Evolutionary conservation across 2,888 invertebrate species (phyloP).

Genomic region (Eumacrocentrus americanus): DNA sequence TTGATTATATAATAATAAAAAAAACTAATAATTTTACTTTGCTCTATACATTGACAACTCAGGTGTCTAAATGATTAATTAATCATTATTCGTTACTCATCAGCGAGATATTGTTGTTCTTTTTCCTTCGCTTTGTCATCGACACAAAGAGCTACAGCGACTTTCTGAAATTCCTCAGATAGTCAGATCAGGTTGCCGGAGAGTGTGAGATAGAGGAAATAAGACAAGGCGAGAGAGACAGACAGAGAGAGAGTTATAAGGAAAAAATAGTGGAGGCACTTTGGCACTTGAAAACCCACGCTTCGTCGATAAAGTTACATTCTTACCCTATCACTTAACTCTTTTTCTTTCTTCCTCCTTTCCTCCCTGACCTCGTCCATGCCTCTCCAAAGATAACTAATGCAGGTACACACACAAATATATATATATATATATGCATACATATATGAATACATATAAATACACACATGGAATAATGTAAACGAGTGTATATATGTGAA

Average conservation of each 20-base stretch:
- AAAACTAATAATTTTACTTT: background rate
- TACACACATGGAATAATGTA: background rate
- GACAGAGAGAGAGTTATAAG: constrained; percentile 1
- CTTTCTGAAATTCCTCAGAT: background rate
- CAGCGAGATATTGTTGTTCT: background rate
- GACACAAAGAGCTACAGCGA: background rate
- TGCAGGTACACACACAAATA: constrained; percentile 40
- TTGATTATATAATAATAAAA: background rate
- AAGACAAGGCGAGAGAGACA: constrained; percentile 12
- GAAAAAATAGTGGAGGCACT: constrained; percentile 11
- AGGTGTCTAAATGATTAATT: background rate
- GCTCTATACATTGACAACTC: no score
- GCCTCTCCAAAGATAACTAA: constrained; percentile 46
- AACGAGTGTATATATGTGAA: constrained; percentile 31
- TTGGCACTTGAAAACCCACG: constrained; percentile 49
- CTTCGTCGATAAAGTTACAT: constrained; percentile 55
- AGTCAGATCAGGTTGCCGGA: background rate
- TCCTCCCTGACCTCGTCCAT: constrained; percentile 29
- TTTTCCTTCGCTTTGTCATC: background rate
- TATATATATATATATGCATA: no score
- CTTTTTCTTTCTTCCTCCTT: background rate
- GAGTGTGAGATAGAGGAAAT: background rate
- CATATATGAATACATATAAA: constrained; percentile 31
- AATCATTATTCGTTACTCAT: background rate
- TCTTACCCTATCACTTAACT: constrained; percentile 49